Base-by-base conservation (phyloP, 2,888 invertebrate species). In the Drosophila ezoana region DNA sequence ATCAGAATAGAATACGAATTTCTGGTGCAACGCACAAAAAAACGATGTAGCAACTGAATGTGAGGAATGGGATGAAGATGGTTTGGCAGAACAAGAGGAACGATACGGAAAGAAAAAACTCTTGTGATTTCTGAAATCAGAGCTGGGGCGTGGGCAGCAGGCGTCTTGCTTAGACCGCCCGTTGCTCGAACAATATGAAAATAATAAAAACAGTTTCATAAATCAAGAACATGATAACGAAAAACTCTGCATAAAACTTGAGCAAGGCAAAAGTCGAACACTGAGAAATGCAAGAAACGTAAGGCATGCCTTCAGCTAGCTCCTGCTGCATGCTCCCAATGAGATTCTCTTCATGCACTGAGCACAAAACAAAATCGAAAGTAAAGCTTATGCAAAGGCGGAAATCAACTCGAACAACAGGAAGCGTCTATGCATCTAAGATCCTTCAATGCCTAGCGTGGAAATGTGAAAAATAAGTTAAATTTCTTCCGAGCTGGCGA, bases 121-220 rank as follows among this genome's bases (percentile, higher is more conserved):
- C 79, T 86, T 83, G 78, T 80, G 86, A 78, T 82, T 82, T 85
- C 61, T 53, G 57, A 76, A 83, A 83, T 80, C 80, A 78, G 72
- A 73, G 61, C 53, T 51, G 63, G 58, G 70, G 63, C 13, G 43
- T 49, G 51, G 57, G 49, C 40, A 37, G 3, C 57, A 52, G 57
- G 28, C 53, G 56, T 44, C 40, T 53, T 59, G 54, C 63, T 64
- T 64, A 43, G 60, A 64, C 68, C 64, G 23, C 59, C 64, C 65
- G 52, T 35, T 43, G 69, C 68, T 67, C 66, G 68, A 79, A 81
- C 81, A 84, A 79, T 81, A 87, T 77, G 87, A 87, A 86, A 85
- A 87, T 85, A 85, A 87, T 80, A 85, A 85, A 85, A 85, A 84
- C 87, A 85, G 87, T 87, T 87, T 73, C 85, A 85, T 85, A 85